A percentile compares a stretch with the other conserved stretches of the same genome.
Conservation (phyloP, 2,888 invertebrate species). For the Alviniconcha strummeri region DNA sequence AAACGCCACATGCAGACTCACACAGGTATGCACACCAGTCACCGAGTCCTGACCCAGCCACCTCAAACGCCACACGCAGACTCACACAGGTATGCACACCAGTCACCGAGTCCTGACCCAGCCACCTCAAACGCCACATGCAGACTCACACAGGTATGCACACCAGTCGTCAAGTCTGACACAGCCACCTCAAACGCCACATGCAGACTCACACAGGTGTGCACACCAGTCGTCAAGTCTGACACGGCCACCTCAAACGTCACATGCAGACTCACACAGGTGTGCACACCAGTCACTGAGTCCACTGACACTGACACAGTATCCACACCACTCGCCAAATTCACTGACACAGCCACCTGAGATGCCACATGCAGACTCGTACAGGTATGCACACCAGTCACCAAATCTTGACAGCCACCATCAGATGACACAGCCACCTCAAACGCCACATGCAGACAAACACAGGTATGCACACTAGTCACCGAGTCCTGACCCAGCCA, state of each 20-base stretch:
- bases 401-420: no score
- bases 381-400: no score
- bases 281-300: not conserved
- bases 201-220: slow-evolving; percentile 28
- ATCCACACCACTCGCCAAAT: no score
- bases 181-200: slow-evolving; percentile 20
- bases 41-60: not conserved
- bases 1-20: slow-evolving; percentile 26
- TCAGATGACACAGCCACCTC: slow-evolving; percentile 18
- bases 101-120: no score
- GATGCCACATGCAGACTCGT: slow-evolving; percentile 23
- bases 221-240: no score
- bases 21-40: not conserved
- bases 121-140: slow-evolving; percentile 25
- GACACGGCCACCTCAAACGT: slow-evolving; percentile 18
- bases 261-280: slow-evolving; percentile 29
- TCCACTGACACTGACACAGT: slow-evolving; percentile 9
- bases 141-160: slow-evolving; percentile 26
- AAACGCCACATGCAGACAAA: slow-evolving; percentile 23
- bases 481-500: not conserved
- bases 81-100: slow-evolving; percentile 26
- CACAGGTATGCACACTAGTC: not conserved
- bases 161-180: no score
- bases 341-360: slow-evolving; percentile 18
- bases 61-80: slow-evolving; percentile 23